Percentiles rank a stretch among this genome's conserved stretches.
Conservation (phyloP, 2,797 vertebrate genomes). For the Diplodus sargus region DNA sequence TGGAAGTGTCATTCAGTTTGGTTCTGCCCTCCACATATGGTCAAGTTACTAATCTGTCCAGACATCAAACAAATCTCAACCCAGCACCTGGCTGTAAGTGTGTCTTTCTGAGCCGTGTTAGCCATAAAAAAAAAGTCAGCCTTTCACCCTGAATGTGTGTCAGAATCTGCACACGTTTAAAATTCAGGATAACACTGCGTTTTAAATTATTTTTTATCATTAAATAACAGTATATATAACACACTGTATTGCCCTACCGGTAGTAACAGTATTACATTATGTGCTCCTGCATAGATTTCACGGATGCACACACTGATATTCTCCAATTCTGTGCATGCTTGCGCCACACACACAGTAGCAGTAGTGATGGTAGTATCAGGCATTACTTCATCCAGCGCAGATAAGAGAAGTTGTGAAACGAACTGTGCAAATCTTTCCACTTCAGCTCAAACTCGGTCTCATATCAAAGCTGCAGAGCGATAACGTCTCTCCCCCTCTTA, state of each 20-base stretch:
- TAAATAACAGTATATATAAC: neutral
- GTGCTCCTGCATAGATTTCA: neutral
- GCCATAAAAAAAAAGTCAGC: slow-evolving; percentile 7
- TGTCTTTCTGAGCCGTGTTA: slow-evolving; percentile 13
- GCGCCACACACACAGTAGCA: slow-evolving; percentile 54
- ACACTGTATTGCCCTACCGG: neutral
- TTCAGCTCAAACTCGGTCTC: slow-evolving; percentile 74
- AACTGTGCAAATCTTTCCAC: slow-evolving; percentile 80
- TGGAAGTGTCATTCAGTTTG: slow-evolving; percentile 8
- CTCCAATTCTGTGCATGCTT: slow-evolving; percentile 4
- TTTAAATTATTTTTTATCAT: neutral
- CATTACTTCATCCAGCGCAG: slow-evolving; percentile 69
- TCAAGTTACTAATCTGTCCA: slow-evolving; percentile 41
- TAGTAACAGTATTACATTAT: neutral
- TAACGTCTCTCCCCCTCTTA: slow-evolving; percentile 55
- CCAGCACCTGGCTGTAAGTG: slow-evolving; percentile 14
- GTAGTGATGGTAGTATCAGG: slow-evolving; percentile 55
- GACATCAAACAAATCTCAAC: slow-evolving; percentile 38
- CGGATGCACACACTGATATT: slow-evolving; percentile 9
- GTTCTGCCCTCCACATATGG: slow-evolving; percentile 7
- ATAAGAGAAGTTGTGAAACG: slow-evolving; percentile 80
- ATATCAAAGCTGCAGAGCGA: slow-evolving; percentile 77
- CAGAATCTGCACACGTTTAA: slow-evolving; percentile 20
- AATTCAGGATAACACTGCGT: neutral
- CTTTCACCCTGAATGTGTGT: neutral